These are phyloP conservation scores for Eupelmus urozonus DNA, from an alignment of 2,888 invertebrate genomes.

Conservation along the genomic window DNA sequence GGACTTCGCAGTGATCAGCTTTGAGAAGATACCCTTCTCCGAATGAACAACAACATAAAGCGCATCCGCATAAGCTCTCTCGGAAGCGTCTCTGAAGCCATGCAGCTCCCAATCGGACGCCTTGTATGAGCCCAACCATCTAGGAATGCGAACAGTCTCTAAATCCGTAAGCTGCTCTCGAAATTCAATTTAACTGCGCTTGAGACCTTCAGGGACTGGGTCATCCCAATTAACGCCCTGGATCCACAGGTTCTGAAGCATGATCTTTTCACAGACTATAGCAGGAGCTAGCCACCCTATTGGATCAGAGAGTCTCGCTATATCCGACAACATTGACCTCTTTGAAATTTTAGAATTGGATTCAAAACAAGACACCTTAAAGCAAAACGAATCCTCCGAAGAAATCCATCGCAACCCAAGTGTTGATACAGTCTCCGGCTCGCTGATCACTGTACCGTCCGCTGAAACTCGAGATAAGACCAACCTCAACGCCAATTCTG, in stretches of 20 bases:
- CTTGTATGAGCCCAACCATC: neutral
- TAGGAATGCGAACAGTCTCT: neutral
- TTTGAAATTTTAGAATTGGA: neutral
- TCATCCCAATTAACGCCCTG: neutral
- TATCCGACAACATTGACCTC: neutral
- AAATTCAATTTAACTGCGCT: neutral
- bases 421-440: conserved; percentile 1
- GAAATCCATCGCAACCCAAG: neutral
- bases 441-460: neutral
- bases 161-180: neutral
- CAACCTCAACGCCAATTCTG: neutral
- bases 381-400: neutral
- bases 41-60: neutral
- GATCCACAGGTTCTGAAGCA: neutral
- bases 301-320: neutral
- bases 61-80: neutral
- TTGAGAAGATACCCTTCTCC: neutral
- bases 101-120: neutral
- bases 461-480: neutral
- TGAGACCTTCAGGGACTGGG: neutral
- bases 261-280: neutral
- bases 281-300: neutral
- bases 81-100: conserved; percentile 7
- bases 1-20: neutral
- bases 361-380: neutral